Base-by-base conservation (phyloP, 2,113 vertebrate genomes). In the Danionella cerebrum region DNA sequence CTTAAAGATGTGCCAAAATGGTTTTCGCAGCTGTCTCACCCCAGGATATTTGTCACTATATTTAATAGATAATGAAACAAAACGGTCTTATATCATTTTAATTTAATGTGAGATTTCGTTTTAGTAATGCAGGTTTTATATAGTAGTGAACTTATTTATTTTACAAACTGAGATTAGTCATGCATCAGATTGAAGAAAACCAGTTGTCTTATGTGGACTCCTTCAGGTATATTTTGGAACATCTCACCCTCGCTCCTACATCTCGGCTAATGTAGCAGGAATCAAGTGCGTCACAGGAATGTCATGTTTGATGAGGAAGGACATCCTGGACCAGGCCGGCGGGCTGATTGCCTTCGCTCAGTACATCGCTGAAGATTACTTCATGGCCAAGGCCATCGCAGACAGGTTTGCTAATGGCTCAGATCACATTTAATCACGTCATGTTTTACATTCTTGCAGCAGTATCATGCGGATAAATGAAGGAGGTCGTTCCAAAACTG, bases 261-360 rank as follows among this genome's bases (percentile, higher is more conserved):
- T 99, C 84, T 97, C 96, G 0, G 96, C 96, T 36, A 94, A 98
- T 42, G 92, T 98, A 71, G 97, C 91, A 7, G 94, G 96, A 45
- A 94, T 99, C 72, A 99, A 98, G 75, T 99, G 96, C 7, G 96
- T 99, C 72, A 99, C 95, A 0, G 96, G 96, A 47, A 99, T 99
- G 96, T 98, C 94, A 1, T 99, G 96, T 70, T 85, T 99, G 70
- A 97, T 99, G 96, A 92, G 96, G 76, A 98, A 96, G 68, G 96
- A 96, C 21, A 89, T 98, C 36, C 72, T 99, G 80, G 94, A 99
- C 62, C 95, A 98, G 84, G 96, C 95, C 1, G 96, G 96, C 0
- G 96, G 96, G 2, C 85, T 99, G 44, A 93, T 96, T 16, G 89
- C 95, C 44, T 99, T 98, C 74, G 95, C 95, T 22, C 96, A 97